Conservation (phyloP, 2,888 invertebrate genomes). For the Drosophila gaucha region DNA sequence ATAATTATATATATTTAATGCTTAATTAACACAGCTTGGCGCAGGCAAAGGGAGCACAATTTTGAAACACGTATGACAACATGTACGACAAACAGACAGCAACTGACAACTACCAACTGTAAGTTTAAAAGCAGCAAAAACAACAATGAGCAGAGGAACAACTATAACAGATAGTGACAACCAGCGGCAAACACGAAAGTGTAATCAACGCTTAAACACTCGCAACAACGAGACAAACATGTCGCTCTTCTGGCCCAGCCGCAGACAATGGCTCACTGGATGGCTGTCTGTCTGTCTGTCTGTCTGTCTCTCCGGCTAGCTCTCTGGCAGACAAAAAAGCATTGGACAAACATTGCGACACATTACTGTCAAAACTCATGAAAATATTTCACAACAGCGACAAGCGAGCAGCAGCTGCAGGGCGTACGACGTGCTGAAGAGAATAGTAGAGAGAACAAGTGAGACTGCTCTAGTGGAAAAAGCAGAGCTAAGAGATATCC, state of each 20-base stretch:
- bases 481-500: not conserved
- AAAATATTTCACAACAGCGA: conserved; percentile 77
- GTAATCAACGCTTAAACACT: conserved; percentile 81
- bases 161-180: conserved; percentile 62
- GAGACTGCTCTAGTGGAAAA: not conserved
- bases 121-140: conserved; percentile 16
- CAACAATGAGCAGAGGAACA: conserved; percentile 30
- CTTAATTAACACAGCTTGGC: no score
- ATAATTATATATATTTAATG: no score
- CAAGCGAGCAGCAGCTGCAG: conserved; percentile 50
- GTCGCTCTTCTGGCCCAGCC: conserved; percentile 52
- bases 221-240: conserved; percentile 66
- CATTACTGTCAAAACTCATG: conserved; percentile 80
- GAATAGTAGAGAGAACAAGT: not conserved
- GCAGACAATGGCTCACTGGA: conserved; percentile 52
- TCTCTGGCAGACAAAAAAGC: conserved; percentile 52
- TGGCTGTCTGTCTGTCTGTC: conserved; percentile 18
- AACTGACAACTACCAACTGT: conserved; percentile 13
- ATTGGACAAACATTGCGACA: conserved; percentile 78
- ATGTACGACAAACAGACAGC: conserved; percentile 23
- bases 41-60: no score
- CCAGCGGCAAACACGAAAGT: conserved; percentile 75
- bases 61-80: not conserved
- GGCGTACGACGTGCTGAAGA: not conserved
- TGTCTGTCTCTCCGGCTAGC: conserved; percentile 13